Evolutionary conservation across 92 coral and sea anemone genomes (phyloP).

Genomic region (Paramuricea clavata): DNA sequence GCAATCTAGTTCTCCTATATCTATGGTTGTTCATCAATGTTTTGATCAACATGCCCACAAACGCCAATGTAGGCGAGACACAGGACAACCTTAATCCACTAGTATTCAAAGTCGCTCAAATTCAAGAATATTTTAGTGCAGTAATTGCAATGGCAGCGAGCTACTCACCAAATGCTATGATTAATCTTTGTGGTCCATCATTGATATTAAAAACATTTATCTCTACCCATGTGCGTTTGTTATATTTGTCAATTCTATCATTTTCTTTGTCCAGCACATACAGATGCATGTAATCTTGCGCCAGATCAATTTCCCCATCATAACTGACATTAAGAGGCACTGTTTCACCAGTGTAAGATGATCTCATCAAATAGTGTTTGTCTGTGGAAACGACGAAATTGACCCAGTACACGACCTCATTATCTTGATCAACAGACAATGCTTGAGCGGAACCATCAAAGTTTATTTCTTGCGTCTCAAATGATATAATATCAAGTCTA

Average conservation of each 20-base stretch:
- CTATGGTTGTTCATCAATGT: no score
- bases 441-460: conserved; percentile 3
- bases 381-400: background rate
- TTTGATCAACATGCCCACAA: no score
- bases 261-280: conserved; percentile 9
- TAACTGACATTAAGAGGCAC: background rate
- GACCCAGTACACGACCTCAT: conserved; percentile 14
- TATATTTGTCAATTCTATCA: background rate
- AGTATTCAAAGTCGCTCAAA: no score
- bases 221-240: background rate
- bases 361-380: background rate
- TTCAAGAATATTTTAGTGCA: background rate
- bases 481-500: background rate
- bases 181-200: background rate
- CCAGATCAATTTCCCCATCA: background rate
- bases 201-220: background rate
- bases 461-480: background rate
- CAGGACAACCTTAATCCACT: no score
- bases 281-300: background rate
- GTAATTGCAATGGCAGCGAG: background rate
- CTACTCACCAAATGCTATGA: background rate
- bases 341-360: background rate
- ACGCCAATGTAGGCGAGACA: no score
- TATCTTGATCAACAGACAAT: background rate
- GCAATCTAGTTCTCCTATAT: no score